Percentiles rank a stretch among this genome's conserved stretches.
Evolutionary conservation across 1,140 invertebrate species (phyloP).

Genomic region (Diachasma alloeum): DNA sequence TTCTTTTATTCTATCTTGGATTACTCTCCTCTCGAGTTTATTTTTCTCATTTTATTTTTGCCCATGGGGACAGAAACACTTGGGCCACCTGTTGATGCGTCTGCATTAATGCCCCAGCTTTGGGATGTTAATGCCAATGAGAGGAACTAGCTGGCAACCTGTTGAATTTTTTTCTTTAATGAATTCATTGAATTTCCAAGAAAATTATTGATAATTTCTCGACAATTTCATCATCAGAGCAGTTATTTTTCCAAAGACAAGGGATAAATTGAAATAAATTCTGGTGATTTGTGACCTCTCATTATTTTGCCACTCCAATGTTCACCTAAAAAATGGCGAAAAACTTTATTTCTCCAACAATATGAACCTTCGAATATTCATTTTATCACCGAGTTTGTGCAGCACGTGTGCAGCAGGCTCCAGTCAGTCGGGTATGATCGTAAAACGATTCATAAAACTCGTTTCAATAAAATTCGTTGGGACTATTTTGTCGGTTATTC

Average conservation of each 20-base stretch:
- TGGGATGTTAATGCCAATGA: too few species aligned
- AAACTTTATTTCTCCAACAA: neutral
- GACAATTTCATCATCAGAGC: too few species aligned
- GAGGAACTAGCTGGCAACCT: too few species aligned
- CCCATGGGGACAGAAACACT: neutral
- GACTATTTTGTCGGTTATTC: constrained; percentile 1
- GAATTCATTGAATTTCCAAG: too few species aligned
- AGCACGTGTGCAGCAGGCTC: constrained; percentile 6
- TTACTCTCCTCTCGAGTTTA: neutral
- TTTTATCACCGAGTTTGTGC: neutral
- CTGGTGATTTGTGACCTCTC: too few species aligned
- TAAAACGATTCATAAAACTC: constrained; percentile 11
- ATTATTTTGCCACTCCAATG: too few species aligned
- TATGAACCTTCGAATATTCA: neutral
- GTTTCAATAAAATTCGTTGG: constrained; percentile 3
- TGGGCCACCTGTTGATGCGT: neutral
- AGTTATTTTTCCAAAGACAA: too few species aligned
- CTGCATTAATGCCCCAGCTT: neutral
- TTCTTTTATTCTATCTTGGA: neutral
- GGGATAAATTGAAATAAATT: too few species aligned
- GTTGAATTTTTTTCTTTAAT: too few species aligned
- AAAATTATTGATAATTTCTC: too few species aligned
- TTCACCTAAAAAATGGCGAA: neutral
- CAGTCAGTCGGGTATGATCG: neutral
- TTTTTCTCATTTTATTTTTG: constrained; percentile 1